Percentiles rank a stretch among this genome's conserved stretches.
Conservation (phyloP, 2,113 vertebrate species). For the Zootoca vivipara region DNA sequence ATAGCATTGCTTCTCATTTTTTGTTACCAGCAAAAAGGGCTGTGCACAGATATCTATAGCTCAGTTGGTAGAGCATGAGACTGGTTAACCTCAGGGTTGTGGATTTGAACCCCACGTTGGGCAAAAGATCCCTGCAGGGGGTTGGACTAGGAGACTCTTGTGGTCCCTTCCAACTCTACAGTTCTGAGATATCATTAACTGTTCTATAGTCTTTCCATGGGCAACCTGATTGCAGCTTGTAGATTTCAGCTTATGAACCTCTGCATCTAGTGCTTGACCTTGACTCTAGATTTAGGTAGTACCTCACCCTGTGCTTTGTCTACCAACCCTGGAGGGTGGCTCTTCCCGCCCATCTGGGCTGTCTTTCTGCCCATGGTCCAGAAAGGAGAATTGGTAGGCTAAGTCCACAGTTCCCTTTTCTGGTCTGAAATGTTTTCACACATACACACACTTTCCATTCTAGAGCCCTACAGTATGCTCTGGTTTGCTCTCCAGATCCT, state of each 20-base stretch:
- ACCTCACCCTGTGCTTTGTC: background rate
- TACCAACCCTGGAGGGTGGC: too few relatives aligned
- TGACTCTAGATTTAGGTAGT: background rate
- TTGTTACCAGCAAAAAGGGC: background rate
- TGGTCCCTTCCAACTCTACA: too few relatives aligned
- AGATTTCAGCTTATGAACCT: background rate
- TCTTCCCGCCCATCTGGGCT: background rate
- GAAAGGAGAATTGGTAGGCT: background rate
- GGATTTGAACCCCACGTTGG: too few relatives aligned
- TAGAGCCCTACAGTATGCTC: background rate
- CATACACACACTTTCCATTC: background rate
- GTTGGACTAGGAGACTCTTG: too few relatives aligned
- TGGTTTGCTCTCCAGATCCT: conserved; percentile 83
- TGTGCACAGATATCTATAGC: too few relatives aligned
- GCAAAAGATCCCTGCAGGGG: too few relatives aligned
- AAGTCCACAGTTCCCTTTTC: background rate
- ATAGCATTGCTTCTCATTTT: background rate
- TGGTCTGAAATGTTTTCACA: background rate
- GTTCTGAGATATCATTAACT: too few relatives aligned
- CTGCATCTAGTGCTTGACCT: background rate
- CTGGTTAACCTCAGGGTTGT: too few relatives aligned
- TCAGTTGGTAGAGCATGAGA: too few relatives aligned
- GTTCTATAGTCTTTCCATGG: background rate
- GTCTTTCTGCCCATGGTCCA: background rate
- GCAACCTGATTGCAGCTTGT: background rate